Evolutionary conservation across 2,888 invertebrate genomes (phyloP).

Genomic region (Euproctis similis): DNA sequence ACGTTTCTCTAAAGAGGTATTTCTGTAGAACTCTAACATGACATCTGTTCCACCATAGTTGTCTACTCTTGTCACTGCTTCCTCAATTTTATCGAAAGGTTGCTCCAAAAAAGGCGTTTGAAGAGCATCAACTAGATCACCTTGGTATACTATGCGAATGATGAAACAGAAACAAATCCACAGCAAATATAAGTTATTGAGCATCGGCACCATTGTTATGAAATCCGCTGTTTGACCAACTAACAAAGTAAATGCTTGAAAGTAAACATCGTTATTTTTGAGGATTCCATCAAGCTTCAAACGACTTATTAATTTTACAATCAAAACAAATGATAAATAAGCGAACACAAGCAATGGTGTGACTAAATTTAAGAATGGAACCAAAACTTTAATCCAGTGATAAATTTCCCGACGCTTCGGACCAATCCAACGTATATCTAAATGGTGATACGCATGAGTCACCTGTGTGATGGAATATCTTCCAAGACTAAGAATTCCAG

Average conservation of each 20-base stretch:
- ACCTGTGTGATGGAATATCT: constrained; percentile 30
- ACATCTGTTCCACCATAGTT: constrained; percentile 32
- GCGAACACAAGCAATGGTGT: constrained; percentile 28
- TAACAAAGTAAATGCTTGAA: constrained; percentile 34
- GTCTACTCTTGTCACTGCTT: constrained; percentile 32
- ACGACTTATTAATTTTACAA: constrained; percentile 16
- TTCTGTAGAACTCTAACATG: constrained; percentile 26
- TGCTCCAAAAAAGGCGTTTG: constrained; percentile 35
- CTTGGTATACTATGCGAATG: constrained; percentile 44
- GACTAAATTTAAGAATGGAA: constrained; percentile 32
- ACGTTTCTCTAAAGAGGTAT: constrained; percentile 24
- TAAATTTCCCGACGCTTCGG: constrained; percentile 35
- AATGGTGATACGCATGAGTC: constrained; percentile 26
- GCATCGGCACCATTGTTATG: constrained; percentile 28
- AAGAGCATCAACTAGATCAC: constrained; percentile 37
- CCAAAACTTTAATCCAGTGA: constrained; percentile 35
- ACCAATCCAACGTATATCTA: constrained; percentile 36
- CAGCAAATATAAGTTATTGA: constrained; percentile 34
- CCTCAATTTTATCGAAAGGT: constrained; percentile 27
- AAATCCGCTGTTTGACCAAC: constrained; percentile 40
- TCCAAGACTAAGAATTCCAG: constrained; percentile 23
- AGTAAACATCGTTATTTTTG: constrained; percentile 16
- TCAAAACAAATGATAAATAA: constrained; percentile 22
- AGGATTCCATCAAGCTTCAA: constrained; percentile 11
- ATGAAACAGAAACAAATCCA: constrained; percentile 55